Percentiles rank a stretch among this genome's conserved stretches.
These are phyloP conservation scores for Delphinus delphis DNA, from an alignment of 2,113 vertebrate genomes.

Conservation along the genomic window DNA sequence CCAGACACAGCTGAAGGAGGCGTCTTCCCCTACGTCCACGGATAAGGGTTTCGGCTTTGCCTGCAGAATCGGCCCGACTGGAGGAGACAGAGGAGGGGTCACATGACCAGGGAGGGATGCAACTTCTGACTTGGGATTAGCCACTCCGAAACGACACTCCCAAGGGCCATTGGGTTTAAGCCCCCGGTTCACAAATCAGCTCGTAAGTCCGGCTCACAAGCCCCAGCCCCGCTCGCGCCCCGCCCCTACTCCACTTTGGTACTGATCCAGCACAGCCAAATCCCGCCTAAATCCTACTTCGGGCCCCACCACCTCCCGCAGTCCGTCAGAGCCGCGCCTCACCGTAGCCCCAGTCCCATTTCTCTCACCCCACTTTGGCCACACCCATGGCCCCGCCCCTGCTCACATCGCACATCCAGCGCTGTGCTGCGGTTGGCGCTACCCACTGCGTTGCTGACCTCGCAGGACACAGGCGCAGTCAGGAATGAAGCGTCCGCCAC, in stretches of 20 bases:
- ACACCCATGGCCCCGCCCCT: background rate
- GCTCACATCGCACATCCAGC: slow-evolving; percentile 93
- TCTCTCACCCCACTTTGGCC: background rate
- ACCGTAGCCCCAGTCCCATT: accelerated
- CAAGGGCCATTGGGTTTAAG: background rate
- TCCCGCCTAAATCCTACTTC: background rate
- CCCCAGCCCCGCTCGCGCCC: background rate
- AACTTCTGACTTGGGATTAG: background rate
- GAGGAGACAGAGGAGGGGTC: background rate
- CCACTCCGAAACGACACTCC: background rate
- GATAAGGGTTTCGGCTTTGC: slow-evolving; percentile 88
- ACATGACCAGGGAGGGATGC: background rate
- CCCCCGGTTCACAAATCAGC: background rate
- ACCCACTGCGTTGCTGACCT: slow-evolving; percentile 93
- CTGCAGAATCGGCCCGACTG: slow-evolving; percentile 91
- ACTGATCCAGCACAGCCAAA: background rate
- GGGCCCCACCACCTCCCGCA: too few species aligned
- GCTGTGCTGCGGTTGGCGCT: slow-evolving; percentile 93
- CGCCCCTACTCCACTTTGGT: background rate
- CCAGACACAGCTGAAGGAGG: slow-evolving; percentile 92
- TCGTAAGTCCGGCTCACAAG: background rate
- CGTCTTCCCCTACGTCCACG: slow-evolving; percentile 90
- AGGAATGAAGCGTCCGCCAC: slow-evolving; percentile 92
- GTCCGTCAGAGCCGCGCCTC: background rate
- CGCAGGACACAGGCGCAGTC: slow-evolving; percentile 93